Evolutionary conservation across 2,888 invertebrate genomes (phyloP).

Genomic region (Priocnemis perturbator): DNA sequence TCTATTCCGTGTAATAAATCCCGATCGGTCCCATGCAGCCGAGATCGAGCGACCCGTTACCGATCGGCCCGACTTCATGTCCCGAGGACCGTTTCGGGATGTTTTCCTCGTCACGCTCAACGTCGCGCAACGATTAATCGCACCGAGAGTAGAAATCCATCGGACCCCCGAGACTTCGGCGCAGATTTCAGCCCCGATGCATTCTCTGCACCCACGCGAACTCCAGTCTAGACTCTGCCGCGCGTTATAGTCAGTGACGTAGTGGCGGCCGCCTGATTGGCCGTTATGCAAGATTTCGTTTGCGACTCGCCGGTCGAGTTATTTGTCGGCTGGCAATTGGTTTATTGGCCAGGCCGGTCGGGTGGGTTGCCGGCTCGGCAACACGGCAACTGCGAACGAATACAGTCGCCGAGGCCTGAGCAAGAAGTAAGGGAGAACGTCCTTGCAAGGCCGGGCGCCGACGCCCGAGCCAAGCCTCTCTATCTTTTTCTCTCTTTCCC

Average conservation of each 20-base stretch:
- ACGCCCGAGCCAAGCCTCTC: conserved; percentile 57
- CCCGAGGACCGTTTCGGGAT: too few relatives aligned
- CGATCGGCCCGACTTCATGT: too few relatives aligned
- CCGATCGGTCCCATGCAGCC: not conserved
- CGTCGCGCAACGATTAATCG: too few relatives aligned
- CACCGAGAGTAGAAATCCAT: too few relatives aligned
- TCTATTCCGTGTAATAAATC: not conserved
- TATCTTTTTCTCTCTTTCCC: conserved; percentile 39
- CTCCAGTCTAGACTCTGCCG: not conserved
- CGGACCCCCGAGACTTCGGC: too few relatives aligned
- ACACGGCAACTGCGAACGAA: conserved; percentile 41
- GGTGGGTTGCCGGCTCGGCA: conserved; percentile 41
- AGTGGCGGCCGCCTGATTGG: conserved; percentile 21
- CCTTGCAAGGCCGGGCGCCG: conserved; percentile 69
- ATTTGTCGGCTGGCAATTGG: conserved; percentile 36
- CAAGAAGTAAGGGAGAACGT: conserved; percentile 63
- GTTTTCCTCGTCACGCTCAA: too few relatives aligned
- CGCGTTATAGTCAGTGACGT: not conserved
- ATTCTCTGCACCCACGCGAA: not conserved
- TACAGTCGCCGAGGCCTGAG: conserved; percentile 44
- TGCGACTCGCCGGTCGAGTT: conserved; percentile 35
- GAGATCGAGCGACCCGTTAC: not conserved
- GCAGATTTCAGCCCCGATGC: too few relatives aligned
- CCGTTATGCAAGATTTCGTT: conserved; percentile 61
- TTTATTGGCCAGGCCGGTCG: conserved; percentile 48